phyloP scores from a whole-genome alignment of 1,140 invertebrate genomes.

The Glossosoma conforme region DNA sequence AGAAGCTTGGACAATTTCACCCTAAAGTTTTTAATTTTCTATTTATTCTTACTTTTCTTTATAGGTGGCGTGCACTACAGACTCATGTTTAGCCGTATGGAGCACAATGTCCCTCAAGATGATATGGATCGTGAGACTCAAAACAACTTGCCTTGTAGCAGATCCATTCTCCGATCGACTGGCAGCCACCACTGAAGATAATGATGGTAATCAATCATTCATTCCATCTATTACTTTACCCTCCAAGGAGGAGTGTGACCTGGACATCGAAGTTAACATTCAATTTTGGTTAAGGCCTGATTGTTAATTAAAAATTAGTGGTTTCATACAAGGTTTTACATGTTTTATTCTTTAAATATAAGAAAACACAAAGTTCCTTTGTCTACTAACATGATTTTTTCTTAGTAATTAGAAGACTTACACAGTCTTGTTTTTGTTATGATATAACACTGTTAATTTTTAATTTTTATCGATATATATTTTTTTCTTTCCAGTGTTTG shows the following conservation, averaged over 20 bases:
- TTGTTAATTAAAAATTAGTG: no score
- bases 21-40: background rate
- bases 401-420: no score
- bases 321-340: no score
- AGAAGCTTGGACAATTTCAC: no score
- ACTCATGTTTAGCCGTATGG: constrained; percentile 43
- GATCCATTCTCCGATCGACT: constrained; percentile 45
- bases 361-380: no score
- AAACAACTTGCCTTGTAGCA: constrained; percentile 36
- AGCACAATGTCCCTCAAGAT: constrained; percentile 43
- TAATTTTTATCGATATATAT: background rate
- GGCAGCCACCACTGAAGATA: constrained; percentile 39
- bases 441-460: no score
- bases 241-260: no score
- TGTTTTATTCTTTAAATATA: no score
- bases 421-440: no score
- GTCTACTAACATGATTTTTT: no score
- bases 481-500: constrained; percentile 22
- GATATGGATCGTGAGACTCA: constrained; percentile 42
- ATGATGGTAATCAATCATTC: constrained; percentile 38
- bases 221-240: background rate
- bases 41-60: constrained; percentile 24
- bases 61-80: constrained; percentile 46
- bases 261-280: no score
- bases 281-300: no score